Base-by-base conservation (phyloP, 2,113 vertebrate genomes). In the Pachycephala philippinensis region DNA sequence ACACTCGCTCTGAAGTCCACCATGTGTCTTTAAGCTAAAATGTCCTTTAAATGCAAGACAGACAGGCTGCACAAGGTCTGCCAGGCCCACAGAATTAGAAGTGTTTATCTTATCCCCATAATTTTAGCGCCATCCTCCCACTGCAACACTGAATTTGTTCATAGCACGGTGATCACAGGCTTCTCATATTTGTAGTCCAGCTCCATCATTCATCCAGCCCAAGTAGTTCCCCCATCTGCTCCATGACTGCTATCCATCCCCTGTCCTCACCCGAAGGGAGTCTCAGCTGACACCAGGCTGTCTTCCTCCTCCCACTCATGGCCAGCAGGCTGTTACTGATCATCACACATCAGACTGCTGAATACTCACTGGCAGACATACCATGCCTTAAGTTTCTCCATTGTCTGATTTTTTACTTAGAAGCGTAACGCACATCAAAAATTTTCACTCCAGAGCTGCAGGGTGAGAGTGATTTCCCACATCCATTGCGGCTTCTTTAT, bases 231-330 rank as follows among this genome's bases (percentile, higher is more conserved):
- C 50, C 57, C 47, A 26, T 54, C 78, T 93, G 84, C 63, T 91
- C 72, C 1, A 0, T 0, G 15, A 37, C 42, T 85, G 45, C 71
- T 23, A 0, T 69, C 33, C 0, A 0, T 7, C 31, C 44, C 23
- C 16, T 2, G 0, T 47, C 50, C n/a, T 80, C 30, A 50, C 35
- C 50, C 1, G 0, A 2, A 53, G 35, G 52, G 79, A 69, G 35
- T 64, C 52, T 80, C 68, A 70, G 30, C 30, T 80, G 85, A 63
- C 21, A 8, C 35, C 85, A 39, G 30, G 23, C 54, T 80, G 30
- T 57, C 42, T 66, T 84, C 40, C 37, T 59, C 11, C 49, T 91
- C 53, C 61, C 26, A 57, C 60, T 77, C 57, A 30, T 4, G 10
- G 59, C 24, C 54, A 61, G 35, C 70, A 57, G 44, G 31, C 70